Evolutionary conservation across 2,797 vertebrate species (phyloP), one percentile per base, ranked within the genome.

Genomic region (Pseudopleuronectes americanus): DNA sequence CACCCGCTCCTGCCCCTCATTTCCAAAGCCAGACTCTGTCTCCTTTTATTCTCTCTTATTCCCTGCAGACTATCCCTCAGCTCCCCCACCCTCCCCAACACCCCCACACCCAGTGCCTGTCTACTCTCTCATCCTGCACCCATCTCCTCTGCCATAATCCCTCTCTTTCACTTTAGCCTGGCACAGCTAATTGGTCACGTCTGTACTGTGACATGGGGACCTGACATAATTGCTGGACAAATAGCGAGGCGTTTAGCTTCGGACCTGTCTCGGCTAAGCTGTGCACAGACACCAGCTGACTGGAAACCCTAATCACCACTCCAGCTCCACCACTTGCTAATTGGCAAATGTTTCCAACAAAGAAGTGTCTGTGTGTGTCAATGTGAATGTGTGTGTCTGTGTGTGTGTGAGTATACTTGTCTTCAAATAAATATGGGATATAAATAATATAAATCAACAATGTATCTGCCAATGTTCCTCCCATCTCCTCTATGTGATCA

Each of bases 141-240:
- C 80, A 68, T 88, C 80, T 86, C 76, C 59, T 80, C 83, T 52
- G 71, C 88, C 80, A 79, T 93, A 92, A 93, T 93, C 90, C 90
- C 72, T 79, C 87, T 88, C 84, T 87, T 92, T 92, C 79, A 81
- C 82, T 88, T 84, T 69, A 52, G 83, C 84, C 77, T 68, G 83
- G 86, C 89, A 83, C 86, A 79, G 80, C 90, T 95, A 94, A 95
- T 95, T 95, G 93, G 93, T 92, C 91, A 91, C 87, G 88, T 92
- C 90, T 91, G 89, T 84, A 86, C 76, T 64, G 84, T 91, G 92
- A 94, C 93, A 92, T 71, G 58, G 86, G 87, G 92, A 92, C 92
- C 92, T 87, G 87, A 91, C 84, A 92, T 92, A 93, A 94, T 94
- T 93, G 93, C 89, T 77, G 90, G 89, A 94, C 92, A 94, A 94